phyloP scores from a whole-genome alignment of 2,797 vertebrate genomes.

The Cygnus olor region DNA sequence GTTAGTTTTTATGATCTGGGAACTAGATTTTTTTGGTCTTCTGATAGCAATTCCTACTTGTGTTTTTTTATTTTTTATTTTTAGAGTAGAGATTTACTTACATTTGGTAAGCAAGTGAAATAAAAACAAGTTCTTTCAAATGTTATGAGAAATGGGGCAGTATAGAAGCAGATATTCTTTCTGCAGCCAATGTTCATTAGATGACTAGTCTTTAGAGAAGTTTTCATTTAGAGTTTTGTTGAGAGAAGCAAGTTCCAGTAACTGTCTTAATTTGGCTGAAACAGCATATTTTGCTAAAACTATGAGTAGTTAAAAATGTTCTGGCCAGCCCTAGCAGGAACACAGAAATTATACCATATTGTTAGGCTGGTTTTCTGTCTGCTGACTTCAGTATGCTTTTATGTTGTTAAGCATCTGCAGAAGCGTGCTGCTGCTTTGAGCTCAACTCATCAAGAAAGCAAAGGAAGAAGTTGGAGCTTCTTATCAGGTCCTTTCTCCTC shows the following conservation, averaged over 20 bases:
- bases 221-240: neutral
- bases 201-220: neutral
- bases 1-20: neutral
- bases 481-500: conserved; percentile 48
- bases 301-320: conserved; percentile 3
- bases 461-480: conserved; percentile 28
- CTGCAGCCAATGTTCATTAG: neutral
- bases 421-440: neutral
- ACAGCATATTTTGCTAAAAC: conserved; percentile 15
- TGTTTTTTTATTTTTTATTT: neutral
- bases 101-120: neutral
- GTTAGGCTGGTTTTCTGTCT: conserved; percentile 32
- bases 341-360: neutral
- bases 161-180: neutral
- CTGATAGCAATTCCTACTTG: neutral
- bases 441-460: conserved; percentile 31
- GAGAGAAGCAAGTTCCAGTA: neutral
- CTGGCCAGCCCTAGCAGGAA: neutral
- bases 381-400: conserved; percentile 38
- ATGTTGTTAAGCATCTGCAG: conserved; percentile 16
- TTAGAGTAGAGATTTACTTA: neutral
- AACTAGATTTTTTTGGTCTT: neutral
- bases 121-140: neutral
- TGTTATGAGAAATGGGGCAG: neutral
- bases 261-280: conserved; percentile 14